These are phyloP conservation scores for Plemyria rubiginata DNA, from an alignment of 2,888 invertebrate genomes.

Conservation along the genomic window DNA sequence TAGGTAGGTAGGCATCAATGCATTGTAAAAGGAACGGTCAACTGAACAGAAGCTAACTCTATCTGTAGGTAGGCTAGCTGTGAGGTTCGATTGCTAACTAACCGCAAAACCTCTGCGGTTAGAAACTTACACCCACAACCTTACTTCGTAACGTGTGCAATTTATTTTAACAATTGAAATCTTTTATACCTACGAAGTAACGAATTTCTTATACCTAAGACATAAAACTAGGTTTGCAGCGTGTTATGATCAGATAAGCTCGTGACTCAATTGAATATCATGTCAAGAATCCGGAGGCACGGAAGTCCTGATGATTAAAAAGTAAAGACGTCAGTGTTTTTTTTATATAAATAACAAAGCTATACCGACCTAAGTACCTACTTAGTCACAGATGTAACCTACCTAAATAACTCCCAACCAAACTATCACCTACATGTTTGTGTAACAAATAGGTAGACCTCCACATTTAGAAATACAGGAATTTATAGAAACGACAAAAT, in stretches of 20 bases:
- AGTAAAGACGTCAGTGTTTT: neutral
- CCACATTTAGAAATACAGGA: too few relatives aligned
- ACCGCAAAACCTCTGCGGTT: slow-evolving; percentile 41
- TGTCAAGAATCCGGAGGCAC: slow-evolving; percentile 7
- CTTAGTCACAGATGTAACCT: too few relatives aligned
- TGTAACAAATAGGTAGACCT: too few relatives aligned
- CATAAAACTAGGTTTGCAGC: neutral
- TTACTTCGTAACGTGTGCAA: slow-evolving; percentile 12
- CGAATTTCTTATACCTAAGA: neutral
- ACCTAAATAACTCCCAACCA: too few relatives aligned
- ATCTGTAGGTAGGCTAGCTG: neutral
- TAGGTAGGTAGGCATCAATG: neutral
- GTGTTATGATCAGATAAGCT: neutral
- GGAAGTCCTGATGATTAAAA: slow-evolving; percentile 5
- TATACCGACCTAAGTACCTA: slow-evolving; percentile 2
- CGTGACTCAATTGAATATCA: slow-evolving; percentile 4
- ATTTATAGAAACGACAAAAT: too few relatives aligned
- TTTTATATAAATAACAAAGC: too few relatives aligned
- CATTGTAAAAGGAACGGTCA: neutral
- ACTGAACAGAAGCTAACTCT: slow-evolving; percentile 12
- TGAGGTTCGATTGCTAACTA: slow-evolving; percentile 33
- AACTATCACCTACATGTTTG: too few relatives aligned
- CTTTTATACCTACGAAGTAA: neutral
- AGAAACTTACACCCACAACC: slow-evolving; percentile 29
- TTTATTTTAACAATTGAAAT: slow-evolving; percentile 11